phyloP scores from a whole-genome alignment of 2,113 vertebrate species.

The Ifrita kowaldi region DNA sequence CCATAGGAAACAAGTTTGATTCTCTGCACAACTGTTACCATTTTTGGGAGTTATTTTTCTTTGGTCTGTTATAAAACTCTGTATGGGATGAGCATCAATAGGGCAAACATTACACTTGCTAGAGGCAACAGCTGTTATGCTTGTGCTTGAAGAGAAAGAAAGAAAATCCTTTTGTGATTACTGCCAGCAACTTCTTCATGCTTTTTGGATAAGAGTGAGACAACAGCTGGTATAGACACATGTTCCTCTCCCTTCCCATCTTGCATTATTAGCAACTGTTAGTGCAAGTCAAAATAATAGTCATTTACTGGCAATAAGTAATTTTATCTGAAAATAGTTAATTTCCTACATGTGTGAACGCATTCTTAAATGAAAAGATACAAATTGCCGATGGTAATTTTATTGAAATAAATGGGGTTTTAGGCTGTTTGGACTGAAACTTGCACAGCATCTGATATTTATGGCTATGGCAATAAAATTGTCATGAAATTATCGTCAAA shows the following conservation, averaged over 20 bases:
- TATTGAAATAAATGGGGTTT: neutral
- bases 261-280: conserved; percentile 13
- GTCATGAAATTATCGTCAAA: neutral
- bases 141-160: neutral
- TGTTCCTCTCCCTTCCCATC: neutral
- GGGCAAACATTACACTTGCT: neutral
- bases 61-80: neutral
- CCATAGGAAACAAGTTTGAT: neutral
- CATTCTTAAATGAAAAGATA: neutral
- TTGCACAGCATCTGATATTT: neutral
- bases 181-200: neutral
- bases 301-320: neutral
- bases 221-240: conserved; percentile 4
- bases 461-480: neutral
- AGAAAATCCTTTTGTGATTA: neutral
- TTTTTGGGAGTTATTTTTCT: neutral
- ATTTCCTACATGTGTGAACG: neutral
- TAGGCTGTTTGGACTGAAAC: neutral
- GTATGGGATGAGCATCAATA: neutral
- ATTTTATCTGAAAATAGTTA: neutral
- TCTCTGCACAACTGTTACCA: neutral
- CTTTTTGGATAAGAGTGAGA: neutral
- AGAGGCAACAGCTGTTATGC: conserved; percentile 12
- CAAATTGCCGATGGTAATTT: neutral
- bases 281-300: neutral